phyloP scores from a whole-genome alignment of 2,888 invertebrate genomes.

The Aporophyla nigra region DNA sequence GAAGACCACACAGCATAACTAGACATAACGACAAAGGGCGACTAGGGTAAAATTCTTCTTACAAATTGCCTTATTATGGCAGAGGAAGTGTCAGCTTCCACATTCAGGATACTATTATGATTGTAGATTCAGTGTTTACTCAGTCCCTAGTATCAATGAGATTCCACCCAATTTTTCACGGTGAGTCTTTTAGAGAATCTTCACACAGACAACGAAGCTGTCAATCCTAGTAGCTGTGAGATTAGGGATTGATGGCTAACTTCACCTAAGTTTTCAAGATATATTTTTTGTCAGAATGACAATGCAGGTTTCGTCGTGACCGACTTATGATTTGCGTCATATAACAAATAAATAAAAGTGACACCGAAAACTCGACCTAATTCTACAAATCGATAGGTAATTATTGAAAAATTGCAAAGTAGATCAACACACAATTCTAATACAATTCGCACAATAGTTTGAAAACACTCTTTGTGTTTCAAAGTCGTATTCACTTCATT shows the following conservation, averaged over 20 bases:
- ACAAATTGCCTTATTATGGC: no score
- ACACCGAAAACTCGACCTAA: constrained; percentile 31
- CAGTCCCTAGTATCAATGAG: no score
- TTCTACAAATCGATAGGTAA: constrained; percentile 44
- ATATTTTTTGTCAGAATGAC: neutral
- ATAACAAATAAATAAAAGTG: neutral
- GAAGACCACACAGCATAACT: no score
- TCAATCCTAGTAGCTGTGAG: no score
- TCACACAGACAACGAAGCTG: no score
- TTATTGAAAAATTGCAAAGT: constrained; percentile 33
- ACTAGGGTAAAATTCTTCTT: no score
- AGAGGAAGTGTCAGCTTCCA: no score
- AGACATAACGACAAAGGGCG: no score
- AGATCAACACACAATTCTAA: constrained; percentile 12
- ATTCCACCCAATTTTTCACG: no score
- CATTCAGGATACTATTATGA: no score
- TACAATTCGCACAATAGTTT: constrained; percentile 49
- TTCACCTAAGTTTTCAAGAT: neutral
- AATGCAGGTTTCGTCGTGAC: neutral
- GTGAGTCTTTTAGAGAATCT: no score
- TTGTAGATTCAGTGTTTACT: no score
- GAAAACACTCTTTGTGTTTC: constrained; percentile 44
- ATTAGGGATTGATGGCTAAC: neutral
- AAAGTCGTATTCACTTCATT: constrained; percentile 10
- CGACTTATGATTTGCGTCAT: neutral